A percentile compares a stretch with the other conserved stretches of the same genome.
Evolutionary conservation across 2,797 vertebrate genomes (phyloP).

Genomic region (Argyrosomus regius): DNA sequence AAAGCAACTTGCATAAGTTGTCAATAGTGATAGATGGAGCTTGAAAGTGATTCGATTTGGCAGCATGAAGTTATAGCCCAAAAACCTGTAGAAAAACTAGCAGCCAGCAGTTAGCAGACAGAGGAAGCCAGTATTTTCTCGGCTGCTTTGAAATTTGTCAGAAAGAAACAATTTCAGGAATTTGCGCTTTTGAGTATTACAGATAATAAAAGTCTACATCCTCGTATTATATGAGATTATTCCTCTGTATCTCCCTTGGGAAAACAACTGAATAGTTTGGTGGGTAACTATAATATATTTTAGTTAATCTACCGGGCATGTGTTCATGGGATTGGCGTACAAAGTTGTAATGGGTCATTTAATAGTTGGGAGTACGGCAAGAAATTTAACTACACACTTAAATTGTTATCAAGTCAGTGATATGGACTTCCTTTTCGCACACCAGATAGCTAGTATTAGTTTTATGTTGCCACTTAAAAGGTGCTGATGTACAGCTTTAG

Average conservation of each 20-base stretch:
- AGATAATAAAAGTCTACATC: background rate
- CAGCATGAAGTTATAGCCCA: constrained; percentile 23
- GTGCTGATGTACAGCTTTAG: constrained; percentile 30
- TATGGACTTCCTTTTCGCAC: constrained; percentile 6
- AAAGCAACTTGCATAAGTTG: constrained; percentile 48
- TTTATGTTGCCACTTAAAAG: constrained; percentile 49
- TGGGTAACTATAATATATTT: constrained; percentile 2
- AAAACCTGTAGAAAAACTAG: constrained; percentile 32
- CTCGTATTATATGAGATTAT: background rate
- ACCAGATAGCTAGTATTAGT: constrained; percentile 17
- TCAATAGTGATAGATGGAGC: constrained; percentile 60
- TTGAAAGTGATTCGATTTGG: constrained; percentile 53
- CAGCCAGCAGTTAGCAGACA: background rate
- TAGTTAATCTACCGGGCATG: background rate
- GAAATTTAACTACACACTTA: constrained; percentile 14
- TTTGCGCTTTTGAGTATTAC: background rate
- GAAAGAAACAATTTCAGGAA: background rate
- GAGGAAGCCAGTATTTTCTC: constrained; percentile 19
- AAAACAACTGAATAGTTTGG: background rate
- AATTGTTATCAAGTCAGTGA: constrained; percentile 26
- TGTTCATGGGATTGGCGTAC: background rate
- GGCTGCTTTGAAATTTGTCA: constrained; percentile 16
- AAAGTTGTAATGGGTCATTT: constrained; percentile 15
- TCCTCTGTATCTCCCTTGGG: background rate
- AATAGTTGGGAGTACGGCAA: constrained; percentile 15